Evolutionary conservation across 1,140 invertebrate species (phyloP), one percentile per base, ranked within the genome.

Genomic region (Acromyrmex heyeri): DNA sequence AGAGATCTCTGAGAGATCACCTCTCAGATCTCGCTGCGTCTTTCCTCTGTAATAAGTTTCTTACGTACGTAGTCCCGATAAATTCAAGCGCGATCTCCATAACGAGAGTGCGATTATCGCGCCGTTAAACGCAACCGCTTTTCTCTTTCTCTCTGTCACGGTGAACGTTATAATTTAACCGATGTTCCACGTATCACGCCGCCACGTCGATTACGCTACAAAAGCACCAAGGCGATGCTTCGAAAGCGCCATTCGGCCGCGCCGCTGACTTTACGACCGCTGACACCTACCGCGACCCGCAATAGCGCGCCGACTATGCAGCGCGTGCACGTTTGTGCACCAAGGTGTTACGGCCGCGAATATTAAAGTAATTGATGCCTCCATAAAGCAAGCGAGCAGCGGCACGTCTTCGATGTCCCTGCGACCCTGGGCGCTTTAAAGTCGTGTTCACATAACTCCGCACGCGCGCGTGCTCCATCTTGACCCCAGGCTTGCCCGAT

Each of bases 311-410:
- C 30, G 85, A 10, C 61, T 73, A 79, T 86, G 59, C 38, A 48
- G 34, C 73, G 69, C 55, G 78, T 57, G 55, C 59, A 30, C 62
- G 48, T 30, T 30, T 72, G 30, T 30, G 64, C 77, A 73, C 86
- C 57, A 59, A 44, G 88, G 92, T 91, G 91, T 93, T 92, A 93
- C 91, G 91, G 91, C 89, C 90, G 89, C 88, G 91, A 93, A 93
- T 93, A 93, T 94, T 93, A 93, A 92, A 94, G 90, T 94, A 94
- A 94, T 94, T 92, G 93, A 94, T 94, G 93, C 91, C 91, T 90
- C 90, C 91, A 91, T 94, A 93, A 94, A 94, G 93, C 91, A 89
- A 44, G 86, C 89, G 81, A 86, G 83, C 89, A 88, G 65, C 87
- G 86, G 85, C 83, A 75, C 73, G 82, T 90, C 90, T 88, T 85